Evolutionary conservation across 2,888 invertebrate genomes (phyloP), one percentile per base, ranked within the genome.

Genomic region (Drosophila melanocephala): DNA sequence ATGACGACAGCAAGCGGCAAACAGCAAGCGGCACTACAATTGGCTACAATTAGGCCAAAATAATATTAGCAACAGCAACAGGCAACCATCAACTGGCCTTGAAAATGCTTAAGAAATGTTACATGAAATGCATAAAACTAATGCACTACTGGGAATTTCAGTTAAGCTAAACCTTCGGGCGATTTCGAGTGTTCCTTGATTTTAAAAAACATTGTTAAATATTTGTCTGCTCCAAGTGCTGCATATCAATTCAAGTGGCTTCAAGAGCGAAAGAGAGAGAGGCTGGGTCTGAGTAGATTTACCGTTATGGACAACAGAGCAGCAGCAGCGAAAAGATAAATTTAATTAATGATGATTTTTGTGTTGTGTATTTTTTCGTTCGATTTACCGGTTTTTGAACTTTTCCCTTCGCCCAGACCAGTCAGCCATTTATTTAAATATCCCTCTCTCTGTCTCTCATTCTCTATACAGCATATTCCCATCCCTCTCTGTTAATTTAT

Each of bases 51-150:
- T 81, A 59, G 87, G 84, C 62, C 72, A 87, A 75, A 72, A 77
- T 75, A 75, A 80, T 76, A 88, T 72, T 53, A 42, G 35, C 67
- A 56, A 66, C 67, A 57, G 64, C 35, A 61, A 66, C 62, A 28
- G 56, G 57, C 52, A 56, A 14, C 30, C 35, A 50, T 53, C 14
- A 50, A 28, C 39, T 65, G 84, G 75, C 90, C 84, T 89, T 89
- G 89, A 82, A 76, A 76, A 52, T 22, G 60, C 65, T 86, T 87
- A 53, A 64, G 76, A 88, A 79, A 88, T 72, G 63, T 60, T 66
- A 79, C 85, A 84, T 87, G 87, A 89, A 89, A 87, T 90, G 89
- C 90, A 86, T 78, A 81, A 83, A 84, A 78, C 67, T 72, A 83
- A 70, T 79, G 68, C 76, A 79, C 50, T 42, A 5, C 14, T 6